Base-by-base conservation (phyloP, 1,140 invertebrate genomes). In the Euwallacea fornicatus region DNA sequence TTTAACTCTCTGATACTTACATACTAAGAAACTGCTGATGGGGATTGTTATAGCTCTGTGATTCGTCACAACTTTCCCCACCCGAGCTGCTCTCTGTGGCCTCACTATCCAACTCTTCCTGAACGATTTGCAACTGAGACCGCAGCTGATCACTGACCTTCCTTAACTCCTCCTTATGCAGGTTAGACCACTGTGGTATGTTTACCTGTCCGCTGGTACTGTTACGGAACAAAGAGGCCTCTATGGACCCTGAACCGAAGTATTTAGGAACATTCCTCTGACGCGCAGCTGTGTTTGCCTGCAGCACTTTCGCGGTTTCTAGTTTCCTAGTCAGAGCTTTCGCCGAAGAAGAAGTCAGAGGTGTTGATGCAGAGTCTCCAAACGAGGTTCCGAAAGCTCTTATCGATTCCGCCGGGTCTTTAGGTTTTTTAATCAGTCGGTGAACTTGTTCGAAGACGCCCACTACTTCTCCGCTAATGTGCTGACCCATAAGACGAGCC, bases 61-160 rank as follows among this genome's bases (percentile, higher is more conserved):
- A 87, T 82, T 98, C 95, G 84, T 97, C 95, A 83, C 92, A 93
- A 76, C 93, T 96, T 81, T 97, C 95, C 42, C 93, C 94, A 50
- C 94, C 95, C 44, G 95, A 97, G 78, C 94, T 96, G 62, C 93
- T 95, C 13, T 91, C 93, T 11, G 96, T 98, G 11, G 93, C 94
- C 84, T 98, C 95, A 13, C 94, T 96, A 83, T 97, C 95, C 56
- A 95, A 83, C 75, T 88, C 87, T 58, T 85, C 83, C 76, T 94
- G 89, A 55, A 94, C 85, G 66, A 91, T 83, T 42, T 86, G 84
- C 66, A 94, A 79, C 80, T 93, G 91, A 0, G 86, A 88, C 8
- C 87, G 82, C 53, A 95, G 82, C 15, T 88, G 85, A 44, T 91
- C 91, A 7, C 89, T 84, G 0, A 91, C 87, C 62, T 86, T 86